phyloP scores from a whole-genome alignment of 92 coral and sea anemone species.

The Phenganax stokvisi region DNA sequence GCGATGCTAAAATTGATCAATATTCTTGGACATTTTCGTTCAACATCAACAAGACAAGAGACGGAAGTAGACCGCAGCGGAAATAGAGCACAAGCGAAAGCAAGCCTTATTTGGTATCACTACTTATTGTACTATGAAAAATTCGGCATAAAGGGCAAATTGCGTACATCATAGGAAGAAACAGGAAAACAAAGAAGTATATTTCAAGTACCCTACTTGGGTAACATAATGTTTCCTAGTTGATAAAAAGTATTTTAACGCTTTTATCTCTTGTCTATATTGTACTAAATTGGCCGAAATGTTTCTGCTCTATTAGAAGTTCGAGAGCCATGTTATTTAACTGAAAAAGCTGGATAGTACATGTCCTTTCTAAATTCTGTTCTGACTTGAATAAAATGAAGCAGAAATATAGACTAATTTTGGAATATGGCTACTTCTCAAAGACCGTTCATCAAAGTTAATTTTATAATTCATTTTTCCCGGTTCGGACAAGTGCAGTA shows the following conservation, averaged over 20 bases:
- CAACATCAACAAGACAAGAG: background rate
- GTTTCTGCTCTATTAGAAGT: background rate
- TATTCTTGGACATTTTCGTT: background rate
- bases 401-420: no score
- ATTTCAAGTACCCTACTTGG: background rate
- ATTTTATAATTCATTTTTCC: no score
- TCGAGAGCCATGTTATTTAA: background rate
- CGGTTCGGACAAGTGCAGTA: no score
- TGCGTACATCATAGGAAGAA: background rate
- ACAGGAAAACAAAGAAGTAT: conserved; percentile 10
- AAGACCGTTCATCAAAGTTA: no score
- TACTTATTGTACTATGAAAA: background rate
- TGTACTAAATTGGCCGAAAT: background rate
- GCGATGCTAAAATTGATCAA: conserved; percentile 13
- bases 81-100: background rate
- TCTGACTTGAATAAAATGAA: no score
- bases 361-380: no score
- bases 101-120: conserved; percentile 7
- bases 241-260: background rate
- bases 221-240: background rate
- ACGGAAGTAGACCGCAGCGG: conserved; percentile 12
- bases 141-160: background rate
- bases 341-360: no score
- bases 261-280: background rate
- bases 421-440: no score